These are phyloP conservation scores for Dendrocopos noguchii DNA, from an alignment of 2,113 vertebrate species.

Conservation along the genomic window DNA sequence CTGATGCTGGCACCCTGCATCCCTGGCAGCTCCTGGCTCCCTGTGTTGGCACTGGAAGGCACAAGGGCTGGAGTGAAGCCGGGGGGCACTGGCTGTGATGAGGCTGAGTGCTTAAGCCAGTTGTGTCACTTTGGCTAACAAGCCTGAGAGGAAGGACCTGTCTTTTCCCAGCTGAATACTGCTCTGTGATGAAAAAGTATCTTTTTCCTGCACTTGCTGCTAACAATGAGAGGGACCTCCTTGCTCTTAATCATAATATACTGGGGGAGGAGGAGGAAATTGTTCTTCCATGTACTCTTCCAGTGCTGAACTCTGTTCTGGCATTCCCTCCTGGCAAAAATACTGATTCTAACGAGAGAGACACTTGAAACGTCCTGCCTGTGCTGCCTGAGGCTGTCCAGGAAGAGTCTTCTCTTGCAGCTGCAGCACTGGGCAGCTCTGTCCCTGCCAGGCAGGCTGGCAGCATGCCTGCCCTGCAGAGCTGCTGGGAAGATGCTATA, in stretches of 20 bases:
- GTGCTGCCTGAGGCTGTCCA: background rate
- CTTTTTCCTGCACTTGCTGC: background rate
- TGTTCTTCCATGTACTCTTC: background rate
- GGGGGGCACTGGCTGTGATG: background rate
- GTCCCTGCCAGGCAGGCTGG: background rate
- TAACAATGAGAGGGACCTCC: background rate
- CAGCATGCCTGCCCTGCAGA: background rate
- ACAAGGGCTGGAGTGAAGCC: background rate
- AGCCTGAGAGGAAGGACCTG: background rate
- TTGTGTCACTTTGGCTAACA: background rate
- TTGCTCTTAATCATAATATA: background rate
- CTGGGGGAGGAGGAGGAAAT: background rate
- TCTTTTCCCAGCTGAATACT: background rate
- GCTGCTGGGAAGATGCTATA: accelerated
- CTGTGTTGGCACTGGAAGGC: accelerated
- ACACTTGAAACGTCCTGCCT: background rate
- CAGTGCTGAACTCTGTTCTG: background rate
- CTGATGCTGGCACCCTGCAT: accelerated
- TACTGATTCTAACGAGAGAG: background rate
- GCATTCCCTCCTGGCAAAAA: background rate
- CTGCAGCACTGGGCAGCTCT: background rate
- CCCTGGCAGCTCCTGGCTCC: background rate
- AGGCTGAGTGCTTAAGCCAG: accelerated
- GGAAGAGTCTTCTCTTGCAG: background rate
- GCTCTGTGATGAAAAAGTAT: background rate